Percentiles rank a stretch among this genome's conserved stretches.
These are phyloP conservation scores for Helicoverpa assulta DNA, from an alignment of 2,888 invertebrate genomes.

Conservation along the genomic window DNA sequence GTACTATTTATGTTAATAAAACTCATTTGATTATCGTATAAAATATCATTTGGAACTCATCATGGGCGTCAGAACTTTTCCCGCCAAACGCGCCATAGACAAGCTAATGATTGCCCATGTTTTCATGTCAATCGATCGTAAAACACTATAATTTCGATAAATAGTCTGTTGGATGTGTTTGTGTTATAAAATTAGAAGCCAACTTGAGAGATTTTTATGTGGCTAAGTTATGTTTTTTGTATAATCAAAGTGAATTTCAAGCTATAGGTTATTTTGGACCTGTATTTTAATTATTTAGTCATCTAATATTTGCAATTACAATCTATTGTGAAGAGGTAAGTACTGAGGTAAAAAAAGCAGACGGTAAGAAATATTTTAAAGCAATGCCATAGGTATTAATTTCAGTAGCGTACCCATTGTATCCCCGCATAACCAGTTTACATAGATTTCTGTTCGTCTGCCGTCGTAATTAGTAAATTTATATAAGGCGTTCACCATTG, in stretches of 20 bases:
- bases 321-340: no score
- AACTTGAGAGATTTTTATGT: constrained; percentile 16
- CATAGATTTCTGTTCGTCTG: constrained; percentile 49
- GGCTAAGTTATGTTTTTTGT: neutral
- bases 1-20: constrained; percentile 61
- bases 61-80: constrained; percentile 52
- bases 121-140: constrained; percentile 56
- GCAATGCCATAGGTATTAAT: no score
- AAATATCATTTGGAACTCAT: constrained; percentile 58
- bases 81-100: constrained; percentile 46
- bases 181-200: constrained; percentile 39
- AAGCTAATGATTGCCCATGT: constrained; percentile 50
- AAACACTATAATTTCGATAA: constrained; percentile 57
- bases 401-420: constrained; percentile 17
- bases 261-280: no score
- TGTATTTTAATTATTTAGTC: no score
- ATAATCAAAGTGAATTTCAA: neutral
- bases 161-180: constrained; percentile 47
- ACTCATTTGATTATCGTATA: constrained; percentile 63
- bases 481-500: constrained; percentile 50
- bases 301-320: no score
- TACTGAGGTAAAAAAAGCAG: no score
- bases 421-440: constrained; percentile 36
- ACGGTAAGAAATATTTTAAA: no score
- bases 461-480: constrained; percentile 53